A percentile compares a stretch with the other conserved stretches of the same genome.
Evolutionary conservation across 2,888 invertebrate species (phyloP).

Genomic region (Salpingus planirostris): DNA sequence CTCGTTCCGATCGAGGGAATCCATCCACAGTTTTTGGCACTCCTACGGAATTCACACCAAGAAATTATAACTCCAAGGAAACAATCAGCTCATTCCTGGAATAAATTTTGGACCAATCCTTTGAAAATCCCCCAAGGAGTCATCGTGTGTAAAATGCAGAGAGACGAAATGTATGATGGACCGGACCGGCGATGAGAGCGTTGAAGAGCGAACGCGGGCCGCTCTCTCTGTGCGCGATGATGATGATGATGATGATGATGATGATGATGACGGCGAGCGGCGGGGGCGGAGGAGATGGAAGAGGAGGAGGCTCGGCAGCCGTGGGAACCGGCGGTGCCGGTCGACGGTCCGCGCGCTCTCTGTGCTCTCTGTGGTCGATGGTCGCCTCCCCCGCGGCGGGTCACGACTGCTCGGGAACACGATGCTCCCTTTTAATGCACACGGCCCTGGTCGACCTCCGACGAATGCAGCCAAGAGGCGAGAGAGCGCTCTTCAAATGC

Average conservation of each 20-base stretch:
- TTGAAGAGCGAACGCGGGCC: conserved; percentile 1
- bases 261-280: conserved; percentile 4
- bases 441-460: conserved; percentile 21
- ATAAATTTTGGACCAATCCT: too few species aligned
- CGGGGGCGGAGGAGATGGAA: conserved; percentile 17
- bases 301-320: conserved; percentile 26
- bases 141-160: too few species aligned
- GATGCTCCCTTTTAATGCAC: conserved; percentile 38
- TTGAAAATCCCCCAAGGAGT: too few species aligned
- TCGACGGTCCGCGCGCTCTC: conserved; percentile 16
- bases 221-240: neutral
- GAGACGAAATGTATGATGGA: conserved; percentile 31
- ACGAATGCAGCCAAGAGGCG: conserved; percentile 22
- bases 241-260: too few species aligned
- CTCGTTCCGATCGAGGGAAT: too few species aligned
- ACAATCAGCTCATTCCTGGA: too few species aligned
- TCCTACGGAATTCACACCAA: conserved; percentile 6
- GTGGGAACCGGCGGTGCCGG: conserved; percentile 32
- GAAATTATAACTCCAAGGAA: too few species aligned
- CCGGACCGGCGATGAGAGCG: conserved; percentile 15
- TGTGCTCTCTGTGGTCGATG: conserved; percentile 28
- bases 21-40: too few species aligned
- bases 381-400: conserved; percentile 39
- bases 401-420: conserved; percentile 42
- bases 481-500: conserved; percentile 19